Conservation (phyloP, 1,140 invertebrate species). For the Drosophila eugracilis region DNA sequence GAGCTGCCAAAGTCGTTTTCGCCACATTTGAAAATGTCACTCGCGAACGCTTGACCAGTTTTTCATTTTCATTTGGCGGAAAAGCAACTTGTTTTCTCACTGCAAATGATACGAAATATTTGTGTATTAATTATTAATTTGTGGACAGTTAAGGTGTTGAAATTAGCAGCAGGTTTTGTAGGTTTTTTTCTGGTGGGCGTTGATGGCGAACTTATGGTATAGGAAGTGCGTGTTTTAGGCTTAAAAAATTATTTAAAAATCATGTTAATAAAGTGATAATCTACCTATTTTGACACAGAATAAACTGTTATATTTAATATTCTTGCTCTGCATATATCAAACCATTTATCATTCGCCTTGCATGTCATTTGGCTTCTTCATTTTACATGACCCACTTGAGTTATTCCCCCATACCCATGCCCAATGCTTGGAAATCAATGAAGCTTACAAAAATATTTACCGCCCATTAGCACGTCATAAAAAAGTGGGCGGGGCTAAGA, state of each 20-base stretch:
- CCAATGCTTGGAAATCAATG: slow-evolving; percentile 69
- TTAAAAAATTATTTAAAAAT: no score
- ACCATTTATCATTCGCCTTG: slow-evolving; percentile 26
- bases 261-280: not conserved
- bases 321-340: not conserved
- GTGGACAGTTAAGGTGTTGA: slow-evolving; percentile 19
- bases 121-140: slow-evolving; percentile 63
- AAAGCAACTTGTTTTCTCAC: slow-evolving; percentile 44
- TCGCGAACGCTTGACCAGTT: slow-evolving; percentile 58
- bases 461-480: slow-evolving; percentile 77
- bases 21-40: slow-evolving; percentile 52
- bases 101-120: slow-evolving; percentile 7
- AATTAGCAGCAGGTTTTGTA: slow-evolving; percentile 44
- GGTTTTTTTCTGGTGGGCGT: slow-evolving; percentile 8
- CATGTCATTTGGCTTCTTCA: slow-evolving; percentile 26
- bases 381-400: slow-evolving; percentile 65
- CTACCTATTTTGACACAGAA: no score
- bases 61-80: slow-evolving; percentile 73
- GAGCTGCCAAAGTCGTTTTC: slow-evolving; percentile 49
- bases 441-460: slow-evolving; percentile 78
- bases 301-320: no score
- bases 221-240: slow-evolving; percentile 51
- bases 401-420: slow-evolving; percentile 29
- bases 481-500: slow-evolving; percentile 16
- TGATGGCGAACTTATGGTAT: slow-evolving; percentile 18